phyloP scores from a whole-genome alignment of 2,888 invertebrate species.

The Linnaemya tessellans region DNA sequence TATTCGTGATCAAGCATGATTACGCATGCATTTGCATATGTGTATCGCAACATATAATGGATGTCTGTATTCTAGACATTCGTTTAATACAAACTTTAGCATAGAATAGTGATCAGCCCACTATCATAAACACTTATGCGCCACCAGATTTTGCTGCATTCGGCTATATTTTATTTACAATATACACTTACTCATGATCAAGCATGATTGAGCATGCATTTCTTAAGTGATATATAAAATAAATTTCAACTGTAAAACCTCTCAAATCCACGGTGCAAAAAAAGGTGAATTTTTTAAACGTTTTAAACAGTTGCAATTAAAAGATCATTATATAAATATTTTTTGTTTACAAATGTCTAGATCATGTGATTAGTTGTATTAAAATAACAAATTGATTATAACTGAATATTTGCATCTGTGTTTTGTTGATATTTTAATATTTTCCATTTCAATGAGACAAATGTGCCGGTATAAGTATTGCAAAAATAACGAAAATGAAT shows the following conservation, averaged over 20 bases:
- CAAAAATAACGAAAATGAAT: neutral
- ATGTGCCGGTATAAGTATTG: neutral
- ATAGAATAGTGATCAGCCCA: too few relatives aligned
- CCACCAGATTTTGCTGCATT: too few relatives aligned
- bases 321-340: constrained; percentile 11
- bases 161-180: too few relatives aligned
- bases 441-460: neutral
- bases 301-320: constrained; percentile 6
- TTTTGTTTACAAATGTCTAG: constrained; percentile 16
- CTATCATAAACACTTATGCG: too few relatives aligned
- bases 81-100: too few relatives aligned
- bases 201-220: too few relatives aligned
- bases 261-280: neutral
- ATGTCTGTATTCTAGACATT: too few relatives aligned
- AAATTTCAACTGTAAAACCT: neutral
- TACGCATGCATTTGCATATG: too few relatives aligned
- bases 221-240: neutral
- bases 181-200: too few relatives aligned
- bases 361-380: constrained; percentile 42
- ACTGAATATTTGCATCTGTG: constrained; percentile 10
- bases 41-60: too few relatives aligned
- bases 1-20: too few relatives aligned
- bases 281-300: neutral
- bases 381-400: constrained; percentile 35
- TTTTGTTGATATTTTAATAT: constrained; percentile 5